A percentile compares a stretch with the other conserved stretches of the same genome.
Evolutionary conservation across 2,113 vertebrate species (phyloP).

Genomic region (Notarius quadriscutis): DNA sequence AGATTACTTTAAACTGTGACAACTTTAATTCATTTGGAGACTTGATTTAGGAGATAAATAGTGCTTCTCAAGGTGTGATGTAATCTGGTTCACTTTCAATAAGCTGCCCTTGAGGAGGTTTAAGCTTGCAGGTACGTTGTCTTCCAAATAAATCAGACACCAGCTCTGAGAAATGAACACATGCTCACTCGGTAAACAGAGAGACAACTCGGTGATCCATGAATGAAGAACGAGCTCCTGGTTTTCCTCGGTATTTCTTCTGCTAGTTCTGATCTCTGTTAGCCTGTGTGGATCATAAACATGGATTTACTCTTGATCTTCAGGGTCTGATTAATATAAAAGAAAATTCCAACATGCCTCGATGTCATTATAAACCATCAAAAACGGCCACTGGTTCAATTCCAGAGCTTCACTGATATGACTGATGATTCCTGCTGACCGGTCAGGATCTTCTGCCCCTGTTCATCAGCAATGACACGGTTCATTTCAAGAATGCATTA

Average conservation of each 20-base stretch:
- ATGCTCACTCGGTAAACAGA: too few relatives aligned
- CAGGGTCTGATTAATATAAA: too few relatives aligned
- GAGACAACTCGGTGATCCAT: not conserved
- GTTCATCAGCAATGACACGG: not conserved
- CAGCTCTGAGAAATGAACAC: not conserved
- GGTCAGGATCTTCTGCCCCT: not conserved
- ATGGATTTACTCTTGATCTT: not conserved
- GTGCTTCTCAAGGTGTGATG: not conserved
- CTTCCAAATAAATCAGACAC: not conserved
- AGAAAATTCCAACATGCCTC: not conserved
- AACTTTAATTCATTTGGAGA: not conserved
- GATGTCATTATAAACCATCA: too few relatives aligned
- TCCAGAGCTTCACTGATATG: not conserved
- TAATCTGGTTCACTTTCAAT: not conserved
- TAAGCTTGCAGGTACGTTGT: not conserved
- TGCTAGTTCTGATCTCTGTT: not conserved
- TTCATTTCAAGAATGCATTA: slow-evolving; percentile 6
- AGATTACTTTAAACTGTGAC: not conserved
- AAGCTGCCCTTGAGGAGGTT: not conserved
- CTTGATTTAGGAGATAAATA: not conserved
- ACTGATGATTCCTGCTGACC: not conserved
- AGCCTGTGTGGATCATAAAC: not conserved
- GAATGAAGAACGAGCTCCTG: not conserved
- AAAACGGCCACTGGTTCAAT: not conserved
- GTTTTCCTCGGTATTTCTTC: not conserved